A percentile compares a stretch with the other conserved stretches of the same genome.
Conservation (phyloP, 2,113 vertebrate genomes). For the Balaeniceps rex region DNA sequence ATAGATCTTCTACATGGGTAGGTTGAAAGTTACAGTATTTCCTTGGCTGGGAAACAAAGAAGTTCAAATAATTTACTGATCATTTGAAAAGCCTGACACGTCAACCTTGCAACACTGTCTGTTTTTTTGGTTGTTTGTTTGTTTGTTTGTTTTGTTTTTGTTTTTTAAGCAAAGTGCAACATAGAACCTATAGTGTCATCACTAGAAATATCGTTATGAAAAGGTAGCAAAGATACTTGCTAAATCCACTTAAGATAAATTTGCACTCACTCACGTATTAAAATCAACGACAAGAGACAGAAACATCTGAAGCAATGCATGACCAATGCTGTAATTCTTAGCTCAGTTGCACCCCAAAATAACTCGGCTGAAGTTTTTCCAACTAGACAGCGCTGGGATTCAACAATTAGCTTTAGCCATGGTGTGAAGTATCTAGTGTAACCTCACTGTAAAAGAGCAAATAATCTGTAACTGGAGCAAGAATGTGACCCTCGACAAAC, state of each 20-base stretch:
- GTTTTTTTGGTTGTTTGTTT: no score
- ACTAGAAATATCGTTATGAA: neutral
- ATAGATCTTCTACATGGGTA: neutral
- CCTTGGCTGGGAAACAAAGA: neutral
- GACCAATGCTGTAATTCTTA: neutral
- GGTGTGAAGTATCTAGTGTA: neutral
- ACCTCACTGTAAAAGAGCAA: neutral
- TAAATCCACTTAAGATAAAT: neutral
- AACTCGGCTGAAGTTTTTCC: neutral
- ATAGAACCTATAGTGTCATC: neutral
- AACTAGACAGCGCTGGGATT: neutral
- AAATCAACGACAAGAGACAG: neutral
- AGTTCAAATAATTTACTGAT: neutral
- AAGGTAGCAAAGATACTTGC: neutral
- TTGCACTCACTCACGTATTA: neutral
- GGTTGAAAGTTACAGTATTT: neutral
- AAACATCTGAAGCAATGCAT: neutral
- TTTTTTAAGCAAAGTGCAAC: neutral
- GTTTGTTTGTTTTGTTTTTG: no score
- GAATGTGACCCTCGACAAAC: neutral
- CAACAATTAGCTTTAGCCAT: neutral
- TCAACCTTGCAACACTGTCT: neutral
- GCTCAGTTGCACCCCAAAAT: neutral
- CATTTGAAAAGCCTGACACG: neutral
- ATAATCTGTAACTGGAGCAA: neutral